Evolutionary conservation across 2,888 invertebrate genomes (phyloP).

Genomic region (Esperia sulphurella): DNA sequence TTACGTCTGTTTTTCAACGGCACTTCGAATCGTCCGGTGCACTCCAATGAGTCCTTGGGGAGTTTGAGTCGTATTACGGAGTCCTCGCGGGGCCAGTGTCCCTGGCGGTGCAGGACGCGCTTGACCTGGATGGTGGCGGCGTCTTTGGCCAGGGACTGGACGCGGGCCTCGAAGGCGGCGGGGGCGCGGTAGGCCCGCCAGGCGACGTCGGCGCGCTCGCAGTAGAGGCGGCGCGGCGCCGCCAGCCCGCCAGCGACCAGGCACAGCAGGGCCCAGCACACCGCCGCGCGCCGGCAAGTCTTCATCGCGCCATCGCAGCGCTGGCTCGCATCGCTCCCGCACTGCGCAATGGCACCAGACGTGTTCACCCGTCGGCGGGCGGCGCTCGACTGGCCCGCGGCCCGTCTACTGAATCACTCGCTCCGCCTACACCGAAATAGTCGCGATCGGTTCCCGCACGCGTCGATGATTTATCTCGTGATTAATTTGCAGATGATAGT

Average conservation of each 20-base stretch:
- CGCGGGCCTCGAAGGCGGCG: conserved; percentile 72
- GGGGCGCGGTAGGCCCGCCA: conserved; percentile 75
- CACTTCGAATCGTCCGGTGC: conserved; percentile 70
- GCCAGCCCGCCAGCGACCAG: conserved; percentile 42
- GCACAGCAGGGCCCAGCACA: conserved; percentile 68
- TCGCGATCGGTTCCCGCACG: conserved; percentile 33
- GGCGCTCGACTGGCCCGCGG: conserved; percentile 64
- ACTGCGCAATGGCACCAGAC: conserved; percentile 17
- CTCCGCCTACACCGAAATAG: conserved; percentile 57
- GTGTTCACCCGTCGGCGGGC: conserved; percentile 58
- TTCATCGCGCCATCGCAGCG: conserved; percentile 75
- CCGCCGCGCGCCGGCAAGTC: conserved; percentile 71
- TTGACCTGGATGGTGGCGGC: conserved; percentile 68
- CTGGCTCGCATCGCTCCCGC: conserved; percentile 23
- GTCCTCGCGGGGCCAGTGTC: conserved; percentile 65
- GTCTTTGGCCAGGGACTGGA: conserved; percentile 61
- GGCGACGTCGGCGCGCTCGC: conserved; percentile 76
- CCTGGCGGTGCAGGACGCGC: conserved; percentile 62
- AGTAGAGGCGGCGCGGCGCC: conserved; percentile 57
- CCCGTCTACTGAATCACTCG: conserved; percentile 23
- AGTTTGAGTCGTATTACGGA: conserved; percentile 58
- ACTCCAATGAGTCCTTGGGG: conserved; percentile 50
- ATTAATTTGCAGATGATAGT: conserved; percentile 17
- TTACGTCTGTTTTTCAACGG: conserved; percentile 63
- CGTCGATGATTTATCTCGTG: conserved; percentile 20